Conservation (phyloP, 1,140 invertebrate species). For the Leptopilina boulardi region DNA sequence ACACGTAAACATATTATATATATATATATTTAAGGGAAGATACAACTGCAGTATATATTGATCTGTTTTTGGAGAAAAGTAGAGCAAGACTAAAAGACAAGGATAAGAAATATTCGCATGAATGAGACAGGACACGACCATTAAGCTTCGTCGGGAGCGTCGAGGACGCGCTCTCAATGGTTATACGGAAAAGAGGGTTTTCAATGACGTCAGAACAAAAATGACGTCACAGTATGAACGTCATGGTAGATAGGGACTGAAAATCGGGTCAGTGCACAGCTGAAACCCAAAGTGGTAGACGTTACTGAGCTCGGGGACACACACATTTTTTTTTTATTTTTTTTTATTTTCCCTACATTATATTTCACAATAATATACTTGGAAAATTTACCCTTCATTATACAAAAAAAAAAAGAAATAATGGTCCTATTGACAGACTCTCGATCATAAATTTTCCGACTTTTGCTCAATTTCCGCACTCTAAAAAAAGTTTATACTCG, state of each 20-base stretch:
- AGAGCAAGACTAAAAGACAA: slow-evolving; percentile 32
- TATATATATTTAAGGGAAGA: not conserved
- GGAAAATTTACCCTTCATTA: not conserved
- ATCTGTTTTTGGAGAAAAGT: slow-evolving; percentile 28
- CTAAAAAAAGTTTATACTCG: too few species aligned
- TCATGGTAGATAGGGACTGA: slow-evolving; percentile 53
- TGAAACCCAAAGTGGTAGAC: slow-evolving; percentile 40
- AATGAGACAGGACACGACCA: slow-evolving; percentile 69
- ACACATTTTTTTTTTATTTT: not conserved
- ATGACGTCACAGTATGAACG: slow-evolving; percentile 64
- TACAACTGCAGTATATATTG: slow-evolving; percentile 19
- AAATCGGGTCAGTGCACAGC: slow-evolving; percentile 65
- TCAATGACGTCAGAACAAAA: slow-evolving; percentile 49
- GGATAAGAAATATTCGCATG: slow-evolving; percentile 65
- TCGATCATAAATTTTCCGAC: too few species aligned
- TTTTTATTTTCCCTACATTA: not conserved
- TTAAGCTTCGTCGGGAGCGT: slow-evolving; percentile 60
- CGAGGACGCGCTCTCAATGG: slow-evolving; percentile 60
- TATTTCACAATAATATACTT: not conserved
- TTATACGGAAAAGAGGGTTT: slow-evolving; percentile 45
- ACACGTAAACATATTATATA: slow-evolving; percentile 2
- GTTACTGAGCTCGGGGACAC: not conserved
- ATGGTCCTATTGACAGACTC: too few species aligned
- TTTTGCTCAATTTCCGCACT: too few species aligned
- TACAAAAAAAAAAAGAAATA: too few species aligned